Base-by-base conservation (phyloP, 2,888 invertebrate genomes). In the Caenorhabditis imperialis region DNA sequence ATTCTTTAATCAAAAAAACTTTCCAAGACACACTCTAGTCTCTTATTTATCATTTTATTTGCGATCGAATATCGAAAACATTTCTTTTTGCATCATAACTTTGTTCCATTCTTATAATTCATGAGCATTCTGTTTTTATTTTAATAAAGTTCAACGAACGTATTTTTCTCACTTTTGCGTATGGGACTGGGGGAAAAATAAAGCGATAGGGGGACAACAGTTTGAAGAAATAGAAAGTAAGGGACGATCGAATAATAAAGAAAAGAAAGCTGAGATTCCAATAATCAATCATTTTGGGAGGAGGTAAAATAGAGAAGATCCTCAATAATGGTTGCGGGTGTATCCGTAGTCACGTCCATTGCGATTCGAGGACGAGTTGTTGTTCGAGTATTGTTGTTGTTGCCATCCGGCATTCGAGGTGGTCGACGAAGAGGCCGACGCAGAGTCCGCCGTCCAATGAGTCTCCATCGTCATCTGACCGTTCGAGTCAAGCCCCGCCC, bases 401-500 rank as follows among this genome's bases (percentile, higher is more conserved):
- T 35, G 48, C 25, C 22, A 45, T 7, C 51, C 48, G 37, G 38
- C 14, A 20, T 16, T 3, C 20, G 40, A n/a, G 27, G 54, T 45
- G 6, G 57, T 27, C 25, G 53, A 45, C 4, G 62, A 62, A 1
- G 60, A 50, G 6, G 55, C 48, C 0, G 55, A 57, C 5, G 65
- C 40, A 0, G 55, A 42, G 8, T 40, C 55, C 7, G 20, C 44
- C 7, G 62, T 47, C 63, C 63, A 63, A 10, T 54, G 51, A 12
- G 54, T 44, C n/a, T 47, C 42, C 47, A 25, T 48, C 7, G 54
- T 5, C 20, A 48, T 8, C 16, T 48, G 47, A 7, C 65, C 65
- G 18, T 47, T 55, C 1, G 40, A 14, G 20, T 55, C 65, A 20
- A 55, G 40, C n/a, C 65, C 57, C 12, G 5, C 27, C 65, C 65